Percentiles rank a stretch among this genome's conserved stretches.
phyloP scores from a whole-genome alignment of 1,140 invertebrate genomes.

The Chelonus insularis region DNA sequence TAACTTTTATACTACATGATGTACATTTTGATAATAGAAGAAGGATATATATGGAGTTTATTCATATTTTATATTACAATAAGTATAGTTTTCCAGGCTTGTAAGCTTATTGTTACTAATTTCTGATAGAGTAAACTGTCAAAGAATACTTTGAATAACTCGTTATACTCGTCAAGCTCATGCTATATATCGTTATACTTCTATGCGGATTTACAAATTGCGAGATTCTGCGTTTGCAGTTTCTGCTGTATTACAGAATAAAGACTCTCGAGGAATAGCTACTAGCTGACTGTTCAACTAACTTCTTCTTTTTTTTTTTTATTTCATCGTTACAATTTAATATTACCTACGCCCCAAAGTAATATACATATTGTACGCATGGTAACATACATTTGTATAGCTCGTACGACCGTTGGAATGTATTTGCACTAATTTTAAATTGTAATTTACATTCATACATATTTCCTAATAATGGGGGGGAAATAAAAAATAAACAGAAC shows the following conservation, averaged over 20 bases:
- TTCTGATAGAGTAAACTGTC: background rate
- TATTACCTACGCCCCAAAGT: slow-evolving; percentile 27
- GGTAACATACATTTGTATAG: slow-evolving; percentile 3
- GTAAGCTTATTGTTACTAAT: background rate
- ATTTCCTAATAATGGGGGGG: background rate
- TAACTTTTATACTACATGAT: too few species aligned
- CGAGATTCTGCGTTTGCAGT: slow-evolving; percentile 7
- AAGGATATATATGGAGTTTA: too few species aligned
- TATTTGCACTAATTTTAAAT: slow-evolving; percentile 45
- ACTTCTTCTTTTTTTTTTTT: slow-evolving; percentile 15
- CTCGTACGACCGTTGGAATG: slow-evolving; percentile 35
- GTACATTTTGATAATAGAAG: too few species aligned
- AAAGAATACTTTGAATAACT: slow-evolving; percentile 4
- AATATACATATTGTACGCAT: background rate
- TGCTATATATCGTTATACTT: background rate
- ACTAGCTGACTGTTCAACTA: background rate
- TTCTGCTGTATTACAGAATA: background rate
- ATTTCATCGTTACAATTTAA: slow-evolving; percentile 34
- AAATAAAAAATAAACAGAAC: background rate
- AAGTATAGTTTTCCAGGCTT: too few species aligned
- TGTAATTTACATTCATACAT: slow-evolving; percentile 39
- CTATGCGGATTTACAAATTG: slow-evolving; percentile 1
- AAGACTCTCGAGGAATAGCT: slow-evolving; percentile 1
- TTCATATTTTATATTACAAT: too few species aligned
- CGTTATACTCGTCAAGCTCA: background rate